Evolutionary conservation across 1,140 invertebrate species (phyloP), one percentile per base, ranked within the genome.

Genomic region (Nautilus pompilius): DNA sequence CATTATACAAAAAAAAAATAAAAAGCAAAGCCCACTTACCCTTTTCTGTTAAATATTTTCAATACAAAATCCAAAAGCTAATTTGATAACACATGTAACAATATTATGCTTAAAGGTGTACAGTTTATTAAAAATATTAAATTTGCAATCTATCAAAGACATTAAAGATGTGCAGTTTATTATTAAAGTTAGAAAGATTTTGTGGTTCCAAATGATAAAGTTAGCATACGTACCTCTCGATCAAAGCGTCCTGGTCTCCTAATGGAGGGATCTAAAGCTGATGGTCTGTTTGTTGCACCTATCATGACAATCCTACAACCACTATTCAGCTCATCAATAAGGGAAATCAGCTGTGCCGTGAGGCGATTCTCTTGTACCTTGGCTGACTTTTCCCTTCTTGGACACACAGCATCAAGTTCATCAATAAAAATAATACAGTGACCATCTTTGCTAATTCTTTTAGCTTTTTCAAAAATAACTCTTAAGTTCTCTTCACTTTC

Each of bases 391-490:
- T 41, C 34, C 13, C 56, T 55, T 29, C 62, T 66, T 46, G 74
- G 69, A 62, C 76, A 79, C 8, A 81, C n/a, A 0, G 69, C 49
- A 63, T 81, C 80, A 59, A 79, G 66, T 63, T 81, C 78, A 74
- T 81, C 80, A 36, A 80, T 62, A 60, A 81, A 79, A 20, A 80
- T 36, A 55, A 81, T 69, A 63, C 75, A 74, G 6, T 67, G 68
- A 0, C 75, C 77, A 56, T 80, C 77, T 49, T 71, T 45, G 57
- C 72, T 71, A 22, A 78, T 51, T 2, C 60, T 34, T 0, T 55
- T 53, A 20, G 72, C 72, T 59, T 71, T 70, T n/a, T 69, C 58
- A 66, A 80, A 79, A 46, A 76, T 53, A 5, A 60, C 59, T 30
- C 55, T 65, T 24, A 81, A 32, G 48, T 76, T 76, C 20, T 62